Evolutionary conservation across 1,140 invertebrate species (phyloP).

Genomic region (Metaphire vulgaris): DNA sequence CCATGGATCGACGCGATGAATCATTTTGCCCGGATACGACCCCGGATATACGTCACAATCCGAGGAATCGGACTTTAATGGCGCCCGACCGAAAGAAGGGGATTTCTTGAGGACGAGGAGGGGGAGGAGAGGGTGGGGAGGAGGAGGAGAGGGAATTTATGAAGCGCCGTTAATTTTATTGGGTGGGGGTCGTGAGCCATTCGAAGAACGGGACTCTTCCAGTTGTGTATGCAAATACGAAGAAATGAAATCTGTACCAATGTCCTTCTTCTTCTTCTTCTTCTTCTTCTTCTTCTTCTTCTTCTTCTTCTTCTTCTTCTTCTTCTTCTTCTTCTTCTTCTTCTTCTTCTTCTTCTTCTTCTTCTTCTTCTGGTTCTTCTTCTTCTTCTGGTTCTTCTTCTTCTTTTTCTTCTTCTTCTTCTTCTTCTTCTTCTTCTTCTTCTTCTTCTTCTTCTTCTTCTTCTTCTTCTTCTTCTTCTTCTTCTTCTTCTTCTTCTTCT

Average conservation of each 20-base stretch:
- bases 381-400: no score
- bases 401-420: neutral
- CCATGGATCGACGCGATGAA: no score
- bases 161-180: neutral
- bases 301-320: neutral
- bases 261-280: no score
- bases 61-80: no score
- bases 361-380: no score
- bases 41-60: no score
- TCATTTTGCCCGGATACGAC: no score
- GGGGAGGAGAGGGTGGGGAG: no score
- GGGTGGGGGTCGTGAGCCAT: neutral
- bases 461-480: neutral
- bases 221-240: neutral
- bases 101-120: no score
- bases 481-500: neutral
- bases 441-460: slow-evolving; percentile 7
- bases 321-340: slow-evolving; percentile 7
- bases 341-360: no score
- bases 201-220: neutral
- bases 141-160: no score
- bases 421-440: neutral
- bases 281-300: slow-evolving; percentile 3
- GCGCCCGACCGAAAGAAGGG: no score
- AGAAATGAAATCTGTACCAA: neutral